These are phyloP conservation scores for Neelides folsomi DNA, from an alignment of 2,888 invertebrate genomes.

Conservation along the genomic window DNA sequence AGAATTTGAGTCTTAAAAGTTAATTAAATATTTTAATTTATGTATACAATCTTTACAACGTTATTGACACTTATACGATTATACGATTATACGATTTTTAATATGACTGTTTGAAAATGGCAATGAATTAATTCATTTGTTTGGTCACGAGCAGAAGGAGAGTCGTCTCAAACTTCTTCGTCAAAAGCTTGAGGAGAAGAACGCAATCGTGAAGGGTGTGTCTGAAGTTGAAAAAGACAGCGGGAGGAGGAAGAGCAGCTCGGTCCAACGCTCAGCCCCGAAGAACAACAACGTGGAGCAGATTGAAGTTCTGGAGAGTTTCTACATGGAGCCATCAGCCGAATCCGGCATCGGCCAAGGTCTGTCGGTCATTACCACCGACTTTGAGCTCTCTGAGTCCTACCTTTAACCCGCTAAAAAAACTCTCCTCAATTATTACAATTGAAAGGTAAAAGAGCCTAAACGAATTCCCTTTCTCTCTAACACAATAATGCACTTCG, in stretches of 20 bases:
- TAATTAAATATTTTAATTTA: no score
- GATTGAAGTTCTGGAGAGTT: slow-evolving; percentile 52
- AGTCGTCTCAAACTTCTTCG: slow-evolving; percentile 71
- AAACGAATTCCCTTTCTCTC: no score
- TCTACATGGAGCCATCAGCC: slow-evolving; percentile 62
- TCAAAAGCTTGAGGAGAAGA: slow-evolving; percentile 65
- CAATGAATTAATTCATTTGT: not conserved
- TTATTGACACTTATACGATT: not conserved
- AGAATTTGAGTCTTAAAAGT: no score
- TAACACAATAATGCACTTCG: no score
- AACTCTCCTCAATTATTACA: not conserved
- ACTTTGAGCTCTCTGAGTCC: slow-evolving; percentile 77
- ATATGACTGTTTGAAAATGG: not conserved
- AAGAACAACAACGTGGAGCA: slow-evolving; percentile 26
- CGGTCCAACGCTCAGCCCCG: not conserved
- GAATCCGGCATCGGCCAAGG: slow-evolving; percentile 60
- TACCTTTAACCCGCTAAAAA: slow-evolving; percentile 47
- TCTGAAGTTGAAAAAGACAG: not conserved
- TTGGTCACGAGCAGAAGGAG: slow-evolving; percentile 55
- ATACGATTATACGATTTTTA: not conserved
- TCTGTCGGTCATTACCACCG: slow-evolving; percentile 59
- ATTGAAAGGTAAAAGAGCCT: no score
- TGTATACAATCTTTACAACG: no score
- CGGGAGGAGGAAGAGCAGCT: not conserved
- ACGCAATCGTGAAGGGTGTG: slow-evolving; percentile 44